Percentiles rank a stretch among this genome's conserved stretches.
phyloP scores from a whole-genome alignment of 1,140 invertebrate genomes.

The Antheraea pernyi region DNA sequence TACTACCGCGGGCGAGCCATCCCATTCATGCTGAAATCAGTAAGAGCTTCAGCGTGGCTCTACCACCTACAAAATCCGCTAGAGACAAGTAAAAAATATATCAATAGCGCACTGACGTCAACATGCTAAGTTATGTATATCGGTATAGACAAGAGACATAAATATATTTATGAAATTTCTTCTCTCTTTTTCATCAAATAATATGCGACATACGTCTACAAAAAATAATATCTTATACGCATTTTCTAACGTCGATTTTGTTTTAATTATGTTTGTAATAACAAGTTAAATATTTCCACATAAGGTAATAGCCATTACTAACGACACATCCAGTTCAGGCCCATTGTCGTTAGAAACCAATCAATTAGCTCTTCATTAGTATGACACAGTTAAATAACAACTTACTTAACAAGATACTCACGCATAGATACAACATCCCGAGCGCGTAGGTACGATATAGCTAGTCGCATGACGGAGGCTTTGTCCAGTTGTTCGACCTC shows the following conservation, averaged over 20 bases:
- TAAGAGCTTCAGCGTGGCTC: too few relatives aligned
- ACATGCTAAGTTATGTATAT: background rate
- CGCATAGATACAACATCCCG: slow-evolving; percentile 89
- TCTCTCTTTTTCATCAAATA: too few relatives aligned
- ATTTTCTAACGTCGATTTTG: background rate
- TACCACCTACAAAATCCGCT: background rate
- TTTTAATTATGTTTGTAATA: background rate
- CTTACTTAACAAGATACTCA: slow-evolving; percentile 74
- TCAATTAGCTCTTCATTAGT: slow-evolving; percentile 11
- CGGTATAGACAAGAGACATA: background rate
- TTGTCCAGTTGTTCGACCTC: slow-evolving; percentile 95
- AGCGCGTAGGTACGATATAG: slow-evolving; percentile 93
- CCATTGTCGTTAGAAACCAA: slow-evolving; percentile 9
- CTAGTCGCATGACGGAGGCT: slow-evolving; percentile 96
- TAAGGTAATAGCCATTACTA: background rate
- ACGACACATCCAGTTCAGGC: background rate
- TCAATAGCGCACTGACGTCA: background rate
- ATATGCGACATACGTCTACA: too few relatives aligned
- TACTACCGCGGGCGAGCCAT: too few relatives aligned
- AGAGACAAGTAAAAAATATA: background rate
- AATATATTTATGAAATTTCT: too few relatives aligned
- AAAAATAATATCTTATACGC: background rate
- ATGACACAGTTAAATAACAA: background rate
- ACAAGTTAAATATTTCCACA: background rate
- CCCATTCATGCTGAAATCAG: too few relatives aligned